Percentiles rank a stretch among this genome's conserved stretches.
Evolutionary conservation across 2,113 vertebrate species (phyloP).

Genomic region (Oncorhynchus keta): DNA sequence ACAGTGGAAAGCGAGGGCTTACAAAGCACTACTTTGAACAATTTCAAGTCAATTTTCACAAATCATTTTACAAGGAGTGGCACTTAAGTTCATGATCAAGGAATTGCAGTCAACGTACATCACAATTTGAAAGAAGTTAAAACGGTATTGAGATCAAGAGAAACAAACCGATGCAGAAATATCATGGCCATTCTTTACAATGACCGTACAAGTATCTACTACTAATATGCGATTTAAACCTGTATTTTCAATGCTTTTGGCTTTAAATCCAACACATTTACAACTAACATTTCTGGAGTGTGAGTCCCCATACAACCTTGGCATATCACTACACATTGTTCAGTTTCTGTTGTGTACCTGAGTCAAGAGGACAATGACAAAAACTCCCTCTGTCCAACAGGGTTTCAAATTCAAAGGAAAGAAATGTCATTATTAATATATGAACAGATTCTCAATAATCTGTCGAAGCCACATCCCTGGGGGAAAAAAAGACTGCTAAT

Average conservation of each 20-base stretch:
- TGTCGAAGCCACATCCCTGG: not conserved
- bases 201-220: not conserved
- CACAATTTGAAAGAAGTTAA: not conserved
- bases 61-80: conserved; percentile 12
- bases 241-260: conserved; percentile 21
- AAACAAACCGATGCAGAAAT: not conserved
- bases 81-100: conserved; percentile 26
- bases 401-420: conserved; percentile 4
- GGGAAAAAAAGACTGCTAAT: not conserved
- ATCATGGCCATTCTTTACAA: not conserved
- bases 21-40: not conserved
- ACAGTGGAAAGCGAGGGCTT: not conserved
- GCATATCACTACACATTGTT: conserved; percentile 7
- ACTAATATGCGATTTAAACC: conserved; percentile 4
- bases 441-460: not conserved
- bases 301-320: conserved; percentile 7
- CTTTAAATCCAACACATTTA: not conserved
- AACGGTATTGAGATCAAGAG: not conserved
- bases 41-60: conserved; percentile 3
- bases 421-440: not conserved
- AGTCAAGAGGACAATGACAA: conserved; percentile 31
- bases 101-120: conserved; percentile 11
- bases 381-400: not conserved
- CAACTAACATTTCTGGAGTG: conserved; percentile 1
- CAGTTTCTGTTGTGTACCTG: conserved; percentile 31